phyloP scores from a whole-genome alignment of 2,888 invertebrate genomes.

The Nezara viridula region DNA sequence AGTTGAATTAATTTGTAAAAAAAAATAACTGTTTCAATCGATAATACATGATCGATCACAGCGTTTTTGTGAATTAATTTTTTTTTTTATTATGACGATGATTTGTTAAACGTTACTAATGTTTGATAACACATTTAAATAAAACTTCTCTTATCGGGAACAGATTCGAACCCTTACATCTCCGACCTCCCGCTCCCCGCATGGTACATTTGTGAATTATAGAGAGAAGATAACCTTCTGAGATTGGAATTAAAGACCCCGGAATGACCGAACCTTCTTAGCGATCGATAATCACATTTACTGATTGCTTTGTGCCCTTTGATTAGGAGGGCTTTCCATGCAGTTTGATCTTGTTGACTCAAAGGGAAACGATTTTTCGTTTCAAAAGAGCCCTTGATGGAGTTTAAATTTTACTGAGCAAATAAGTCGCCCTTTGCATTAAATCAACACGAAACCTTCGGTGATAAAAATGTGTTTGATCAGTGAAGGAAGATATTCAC shows the following conservation, averaged over 20 bases:
- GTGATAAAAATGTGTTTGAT: conserved; percentile 41
- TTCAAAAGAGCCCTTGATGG: conserved; percentile 42
- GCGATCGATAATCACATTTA: conserved; percentile 46
- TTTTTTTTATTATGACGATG: no score
- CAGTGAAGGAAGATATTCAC: conserved; percentile 20
- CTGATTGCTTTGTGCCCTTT: conserved; percentile 49
- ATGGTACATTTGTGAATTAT: neutral
- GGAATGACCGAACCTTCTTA: neutral
- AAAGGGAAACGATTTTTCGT: conserved; percentile 47
- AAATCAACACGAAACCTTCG: conserved; percentile 29
- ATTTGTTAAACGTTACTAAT: no score
- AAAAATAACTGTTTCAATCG: no score
- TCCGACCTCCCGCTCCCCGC: neutral
- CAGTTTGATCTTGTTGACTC: conserved; percentile 51
- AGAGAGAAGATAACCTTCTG: neutral
- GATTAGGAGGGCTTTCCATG: conserved; percentile 39
- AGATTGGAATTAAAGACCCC: neutral
- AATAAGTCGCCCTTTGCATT: conserved; percentile 26
- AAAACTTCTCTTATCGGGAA: no score
- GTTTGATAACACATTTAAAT: no score
- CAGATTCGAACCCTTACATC: neutral
- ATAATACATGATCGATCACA: no score
- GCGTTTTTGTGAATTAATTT: no score
- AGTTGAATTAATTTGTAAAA: no score
- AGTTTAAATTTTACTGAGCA: conserved; percentile 46